Evolutionary conservation across 2,113 vertebrate genomes (phyloP).

Genomic region (Noturus placidus): DNA sequence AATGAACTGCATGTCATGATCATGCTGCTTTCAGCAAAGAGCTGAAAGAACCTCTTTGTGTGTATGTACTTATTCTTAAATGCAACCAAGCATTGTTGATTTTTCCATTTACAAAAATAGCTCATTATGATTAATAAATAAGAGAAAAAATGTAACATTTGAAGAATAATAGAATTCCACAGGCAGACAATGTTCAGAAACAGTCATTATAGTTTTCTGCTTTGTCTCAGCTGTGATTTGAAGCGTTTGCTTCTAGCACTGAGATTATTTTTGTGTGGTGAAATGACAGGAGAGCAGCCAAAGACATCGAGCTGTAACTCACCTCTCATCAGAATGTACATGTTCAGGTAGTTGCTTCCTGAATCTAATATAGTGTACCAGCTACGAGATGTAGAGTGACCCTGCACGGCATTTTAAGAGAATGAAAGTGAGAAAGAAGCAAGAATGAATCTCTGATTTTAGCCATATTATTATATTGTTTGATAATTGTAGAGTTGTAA

Average conservation of each 20-base stretch:
- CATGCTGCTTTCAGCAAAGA: not conserved
- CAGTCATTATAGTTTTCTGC: not conserved
- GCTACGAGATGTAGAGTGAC: slow-evolving; percentile 44
- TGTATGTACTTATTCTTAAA: not conserved
- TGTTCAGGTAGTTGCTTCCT: slow-evolving; percentile 51
- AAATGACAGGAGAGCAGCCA: not conserved
- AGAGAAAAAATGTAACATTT: not conserved
- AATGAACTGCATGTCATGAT: not conserved
- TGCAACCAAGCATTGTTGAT: not conserved
- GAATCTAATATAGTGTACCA: slow-evolving; percentile 55
- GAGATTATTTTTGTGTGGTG: not conserved
- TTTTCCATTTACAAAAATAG: not conserved
- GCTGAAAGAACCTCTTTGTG: not conserved
- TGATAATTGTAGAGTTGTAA: not conserved
- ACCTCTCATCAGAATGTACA: slow-evolving; percentile 54
- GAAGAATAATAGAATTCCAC: not conserved
- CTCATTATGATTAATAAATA: not conserved
- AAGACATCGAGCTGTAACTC: slow-evolving; percentile 17
- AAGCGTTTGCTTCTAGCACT: not conserved
- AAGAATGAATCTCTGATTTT: not conserved
- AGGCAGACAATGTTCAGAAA: not conserved
- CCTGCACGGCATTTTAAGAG: slow-evolving; percentile 33
- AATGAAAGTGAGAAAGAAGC: not conserved
- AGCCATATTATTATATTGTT: not conserved
- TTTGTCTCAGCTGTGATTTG: not conserved